Conservation (phyloP, 2,888 invertebrate species). For the Therioaphis trifolii region DNA sequence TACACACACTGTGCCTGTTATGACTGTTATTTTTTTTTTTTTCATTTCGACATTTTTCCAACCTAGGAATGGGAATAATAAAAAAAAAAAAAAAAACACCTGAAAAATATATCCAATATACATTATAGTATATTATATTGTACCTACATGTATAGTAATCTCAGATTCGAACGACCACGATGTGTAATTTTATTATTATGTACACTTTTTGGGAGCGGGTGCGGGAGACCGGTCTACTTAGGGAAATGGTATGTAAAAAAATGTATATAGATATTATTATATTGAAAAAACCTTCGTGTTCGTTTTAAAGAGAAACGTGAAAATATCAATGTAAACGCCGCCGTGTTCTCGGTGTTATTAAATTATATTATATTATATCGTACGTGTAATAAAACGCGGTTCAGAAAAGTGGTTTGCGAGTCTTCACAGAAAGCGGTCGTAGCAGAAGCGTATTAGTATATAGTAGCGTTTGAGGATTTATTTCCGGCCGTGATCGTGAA, state of each 20-base stretch:
- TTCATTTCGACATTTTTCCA: conserved; percentile 19
- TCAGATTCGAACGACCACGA: background rate
- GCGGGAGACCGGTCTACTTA: background rate
- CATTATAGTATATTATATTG: too few relatives aligned
- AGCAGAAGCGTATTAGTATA: too few relatives aligned
- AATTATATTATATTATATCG: background rate
- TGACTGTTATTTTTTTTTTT: background rate
- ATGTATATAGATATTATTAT: too few relatives aligned
- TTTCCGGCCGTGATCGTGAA: conserved; percentile 47
- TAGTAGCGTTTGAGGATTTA: conserved; percentile 44
- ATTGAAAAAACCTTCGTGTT: background rate
- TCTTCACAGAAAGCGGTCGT: background rate
- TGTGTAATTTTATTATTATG: background rate
- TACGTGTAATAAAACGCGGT: conserved; percentile 28
- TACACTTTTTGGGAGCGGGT: background rate
- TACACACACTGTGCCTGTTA: background rate
- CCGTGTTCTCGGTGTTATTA: background rate
- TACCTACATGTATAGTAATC: background rate
- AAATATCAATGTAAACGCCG: background rate
- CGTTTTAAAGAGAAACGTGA: conserved; percentile 6
- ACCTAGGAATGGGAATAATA: background rate
- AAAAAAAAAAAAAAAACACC: too few relatives aligned
- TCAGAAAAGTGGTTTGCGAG: conserved; percentile 44
- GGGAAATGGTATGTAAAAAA: conserved; percentile 21
- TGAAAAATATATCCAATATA: too few relatives aligned